Evolutionary conservation across 1,140 invertebrate species (phyloP), one percentile per base, ranked within the genome.

Genomic region (Archivesica marissinica): DNA sequence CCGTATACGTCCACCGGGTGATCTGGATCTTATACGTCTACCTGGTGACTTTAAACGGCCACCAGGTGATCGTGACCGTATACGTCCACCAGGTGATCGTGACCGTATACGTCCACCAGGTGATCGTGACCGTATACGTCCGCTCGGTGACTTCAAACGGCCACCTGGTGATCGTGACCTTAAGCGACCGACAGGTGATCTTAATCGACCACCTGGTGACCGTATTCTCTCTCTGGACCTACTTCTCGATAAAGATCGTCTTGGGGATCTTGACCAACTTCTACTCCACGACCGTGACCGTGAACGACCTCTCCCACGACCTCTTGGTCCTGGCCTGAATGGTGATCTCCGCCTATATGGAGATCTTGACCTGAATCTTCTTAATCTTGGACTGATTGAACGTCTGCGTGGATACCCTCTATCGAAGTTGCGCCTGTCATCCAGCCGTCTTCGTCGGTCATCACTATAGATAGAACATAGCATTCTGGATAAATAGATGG

Each of bases 301-400:
- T 68, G 52, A 59, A 23, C 72, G 23, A 4, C 82, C 75, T 25
- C 75, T 39, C 9, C 54, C 56, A n/a, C 47, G 30, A 20, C 38
- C 38, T 30, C 59, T 68, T 30, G 50, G 59, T 0, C 70, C 23
- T 30, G 81, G 44, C 33, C 82, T 66, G 7, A 77, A 68, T n/a
- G 82, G 82, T 33, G 82, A 85, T 23, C 82, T 20, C 30, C 74
- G 13, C n/a, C 82, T 77, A 33, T 56, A 72, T 38, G 82, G 82
- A 20, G 82, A 85, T 30, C 82, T 61, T 76, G 82, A 77, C 41
- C 82, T 76, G 25, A 23, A 54, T 68, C 82, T 64, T 85, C 82
- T 77, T 41, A 30, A 50, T 47, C 72, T 50, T 47, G 82, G 82
- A 38, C 82, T 83, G 28, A 52, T 72, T 47, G 80, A 83, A n/a